Conservation (phyloP, 1,140 invertebrate genomes). For the Scaptodrosophila lebanonensis region DNA sequence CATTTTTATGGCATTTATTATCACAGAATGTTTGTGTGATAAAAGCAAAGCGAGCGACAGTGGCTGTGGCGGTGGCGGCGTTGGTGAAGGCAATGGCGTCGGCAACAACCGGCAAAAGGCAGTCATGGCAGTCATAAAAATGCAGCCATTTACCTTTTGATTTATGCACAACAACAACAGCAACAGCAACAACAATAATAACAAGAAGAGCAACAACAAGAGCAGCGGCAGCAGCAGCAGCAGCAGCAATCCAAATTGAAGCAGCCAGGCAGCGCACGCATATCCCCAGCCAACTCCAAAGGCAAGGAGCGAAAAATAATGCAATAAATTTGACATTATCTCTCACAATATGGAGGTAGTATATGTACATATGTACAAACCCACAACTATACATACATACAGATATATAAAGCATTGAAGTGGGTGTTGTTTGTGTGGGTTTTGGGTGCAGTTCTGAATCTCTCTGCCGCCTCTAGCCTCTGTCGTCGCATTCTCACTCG, state of each 20-base stretch:
- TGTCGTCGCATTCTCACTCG: too few species aligned
- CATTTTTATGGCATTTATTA: slow-evolving; percentile 76
- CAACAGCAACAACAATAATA: slow-evolving; percentile 6
- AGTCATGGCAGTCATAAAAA: slow-evolving; percentile 66
- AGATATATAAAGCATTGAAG: slow-evolving; percentile 10
- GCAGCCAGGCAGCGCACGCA: background rate
- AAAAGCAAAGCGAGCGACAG: slow-evolving; percentile 51
- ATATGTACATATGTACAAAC: slow-evolving; percentile 19
- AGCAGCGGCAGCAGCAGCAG: background rate
- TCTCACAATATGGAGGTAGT: slow-evolving; percentile 53
- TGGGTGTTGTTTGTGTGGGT: background rate
- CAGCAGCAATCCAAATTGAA: background rate
- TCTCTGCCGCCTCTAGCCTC: too few species aligned
- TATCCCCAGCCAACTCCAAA: slow-evolving; percentile 12
- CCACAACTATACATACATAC: too few species aligned
- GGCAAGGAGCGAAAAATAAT: slow-evolving; percentile 61
- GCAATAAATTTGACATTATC: slow-evolving; percentile 75
- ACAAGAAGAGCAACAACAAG: background rate
- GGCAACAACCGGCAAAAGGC: background rate
- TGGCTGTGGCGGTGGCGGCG: slow-evolving; percentile 1
- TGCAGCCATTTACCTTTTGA: slow-evolving; percentile 75
- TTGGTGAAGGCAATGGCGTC: slow-evolving; percentile 33
- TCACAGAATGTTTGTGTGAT: slow-evolving; percentile 75
- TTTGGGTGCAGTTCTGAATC: too few species aligned
- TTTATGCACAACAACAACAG: slow-evolving; percentile 63